Evolutionary conservation across 1,140 invertebrate species (phyloP), one percentile per base, ranked within the genome.

Genomic region (Lutraria rhynchaena): DNA sequence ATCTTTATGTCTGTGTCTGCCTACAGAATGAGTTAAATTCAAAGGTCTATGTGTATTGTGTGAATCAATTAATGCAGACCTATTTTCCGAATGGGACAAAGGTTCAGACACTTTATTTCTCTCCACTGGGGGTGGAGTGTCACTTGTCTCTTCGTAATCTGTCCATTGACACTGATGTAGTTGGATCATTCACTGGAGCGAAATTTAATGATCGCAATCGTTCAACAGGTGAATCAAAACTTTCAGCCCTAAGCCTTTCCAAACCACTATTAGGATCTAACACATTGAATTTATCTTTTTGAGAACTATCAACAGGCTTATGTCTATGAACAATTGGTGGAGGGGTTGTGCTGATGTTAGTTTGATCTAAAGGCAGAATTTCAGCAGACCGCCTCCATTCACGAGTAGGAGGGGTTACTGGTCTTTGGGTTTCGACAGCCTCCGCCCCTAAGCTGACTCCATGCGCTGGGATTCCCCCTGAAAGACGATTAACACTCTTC

Each of bases 271-370:
- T 17, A 11, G 24, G 24, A 41, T 77, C 74, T 7, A 65, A 29
- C 4, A 27, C n/a, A 17, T n/a, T 24, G 15, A 53, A 37, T 17
- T 35, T 51, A 27, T 55, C 49, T 17, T 15, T 31, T 44, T 55
- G 44, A 15, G 67, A 44, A 27, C 55, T 46, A 53, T 80, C 46
- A n/a, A 61, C 24, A 31, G 71, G 46, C 44, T 67, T 65, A 60
- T 80, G 63, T 60, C 76, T 80, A 55, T 80, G 76, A 53, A 80
- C 76, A 53, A 80, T 70, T 31, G 76, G 76, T 29, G 76, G 76
- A 29, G 76, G 74, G 9, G 76, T 67, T 19, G 41, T 46, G 1
- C 0, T 33, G 1, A 0, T 33, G 2, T 44, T 15, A 29, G 24
- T 31, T 15, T 35, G 53, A 53, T 67, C 44, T 13, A 37, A 24